phyloP scores from a whole-genome alignment of 2,888 invertebrate species.

The Drosophila glabriapex region DNA sequence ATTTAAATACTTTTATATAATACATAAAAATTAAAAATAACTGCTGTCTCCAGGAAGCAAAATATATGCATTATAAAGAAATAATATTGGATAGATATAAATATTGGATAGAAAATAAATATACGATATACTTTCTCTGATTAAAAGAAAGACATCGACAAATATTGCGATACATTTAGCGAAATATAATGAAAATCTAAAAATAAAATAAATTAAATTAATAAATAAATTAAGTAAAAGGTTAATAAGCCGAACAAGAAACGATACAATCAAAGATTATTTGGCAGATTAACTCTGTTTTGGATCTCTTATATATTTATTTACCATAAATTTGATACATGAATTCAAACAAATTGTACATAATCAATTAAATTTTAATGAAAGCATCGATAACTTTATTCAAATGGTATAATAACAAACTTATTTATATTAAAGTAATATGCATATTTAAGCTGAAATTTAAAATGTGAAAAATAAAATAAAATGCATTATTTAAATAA shows the following conservation, averaged over 20 bases:
- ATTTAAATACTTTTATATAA: neutral
- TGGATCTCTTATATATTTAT: too few species aligned
- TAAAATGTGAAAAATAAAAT: neutral
- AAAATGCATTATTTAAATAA: neutral
- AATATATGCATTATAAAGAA: too few species aligned
- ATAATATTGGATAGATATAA: too few species aligned
- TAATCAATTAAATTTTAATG: neutral
- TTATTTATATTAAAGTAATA: too few species aligned
- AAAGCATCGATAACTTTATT: neutral
- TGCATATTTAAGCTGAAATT: neutral
- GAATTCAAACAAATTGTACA: too few species aligned
- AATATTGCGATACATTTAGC: neutral
- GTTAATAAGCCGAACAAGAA: neutral
- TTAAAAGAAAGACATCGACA: too few species aligned
- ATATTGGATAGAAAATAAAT: neutral
- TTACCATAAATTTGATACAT: too few species aligned
- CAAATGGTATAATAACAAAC: too few species aligned
- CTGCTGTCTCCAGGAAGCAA: neutral
- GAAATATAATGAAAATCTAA: neutral
- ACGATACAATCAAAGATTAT: neutral
- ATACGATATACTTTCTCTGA: neutral
- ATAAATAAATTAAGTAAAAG: neutral
- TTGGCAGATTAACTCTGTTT: neutral
- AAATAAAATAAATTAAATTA: neutral
- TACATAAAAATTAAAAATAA: neutral